These are phyloP conservation scores for Lasioglossum morio DNA, from an alignment of 2,888 invertebrate genomes.

Conservation along the genomic window DNA sequence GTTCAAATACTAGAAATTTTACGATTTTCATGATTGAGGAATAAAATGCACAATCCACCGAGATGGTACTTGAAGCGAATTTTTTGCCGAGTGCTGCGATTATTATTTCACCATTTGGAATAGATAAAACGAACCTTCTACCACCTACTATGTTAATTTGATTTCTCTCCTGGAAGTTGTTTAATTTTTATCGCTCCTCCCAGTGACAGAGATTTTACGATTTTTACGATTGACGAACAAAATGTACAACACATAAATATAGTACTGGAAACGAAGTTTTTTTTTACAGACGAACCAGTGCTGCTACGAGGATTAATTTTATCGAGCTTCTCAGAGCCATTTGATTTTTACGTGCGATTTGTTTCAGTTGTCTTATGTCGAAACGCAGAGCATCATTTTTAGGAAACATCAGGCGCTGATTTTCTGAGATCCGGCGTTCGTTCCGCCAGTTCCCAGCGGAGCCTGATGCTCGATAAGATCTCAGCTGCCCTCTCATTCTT, in stretches of 20 bases:
- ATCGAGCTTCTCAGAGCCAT: not conserved
- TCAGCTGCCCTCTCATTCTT: slow-evolving; percentile 46
- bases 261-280: not conserved
- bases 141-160: not conserved
- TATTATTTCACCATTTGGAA: not conserved
- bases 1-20: too few species aligned
- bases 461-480: slow-evolving; percentile 48
- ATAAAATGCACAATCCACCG: too few species aligned
- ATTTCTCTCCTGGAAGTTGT: not conserved
- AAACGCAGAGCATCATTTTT: not conserved
- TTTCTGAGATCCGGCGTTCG: not conserved
- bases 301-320: not conserved
- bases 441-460: slow-evolving; percentile 21
- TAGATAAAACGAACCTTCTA: not conserved
- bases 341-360: not conserved
- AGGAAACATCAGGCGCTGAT: not conserved
- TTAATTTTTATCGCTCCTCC: not conserved
- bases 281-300: not conserved
- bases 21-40: too few species aligned
- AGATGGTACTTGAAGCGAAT: too few species aligned
- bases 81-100: not conserved
- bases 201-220: too few species aligned
- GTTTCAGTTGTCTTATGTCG: not conserved
- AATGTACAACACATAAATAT: not conserved
- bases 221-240: not conserved